Base-by-base conservation (phyloP, 92 coral and sea anemone genomes). In the Epizoanthus illoricatus region DNA sequence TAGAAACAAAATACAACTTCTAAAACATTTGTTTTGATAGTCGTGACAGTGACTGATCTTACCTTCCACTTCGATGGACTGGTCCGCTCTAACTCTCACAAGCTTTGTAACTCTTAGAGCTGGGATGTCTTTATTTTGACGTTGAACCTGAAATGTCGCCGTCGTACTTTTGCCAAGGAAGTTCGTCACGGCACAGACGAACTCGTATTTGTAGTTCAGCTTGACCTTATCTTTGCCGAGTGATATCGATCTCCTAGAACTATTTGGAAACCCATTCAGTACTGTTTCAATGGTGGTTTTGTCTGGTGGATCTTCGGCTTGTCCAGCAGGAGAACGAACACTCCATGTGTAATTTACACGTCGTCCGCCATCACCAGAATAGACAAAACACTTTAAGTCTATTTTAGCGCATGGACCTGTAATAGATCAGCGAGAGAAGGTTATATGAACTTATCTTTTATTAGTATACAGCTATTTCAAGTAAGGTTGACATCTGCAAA, bases 361-460 rank as follows among this genome's bases (percentile, higher is more conserved):
- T 1, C 75, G 75, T 9, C 75, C 56, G 20, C 75, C 75, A 71
- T 71, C 75, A 17, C 75, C 75, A 71, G 20, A 71, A 43, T 17
- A 3, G 8, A 71, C 58, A 9, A 0, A 18, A 56, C 58, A 43
- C 45, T 18, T 4, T 24, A 71, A 71, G 16, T 15, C 9, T 71
- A 71, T 71, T 41, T 71, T 56, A 43, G 75, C 75, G 13, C 75
- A 71, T 19, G 75, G 75, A 17, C 75, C 75, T 71, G 57, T 10
- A 68, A 40, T 52, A 11, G 56, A 52, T 52, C 56, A 52, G 10
- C 12, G 15, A 52, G 56, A 52, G 11, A 52, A 52, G 3, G 2
- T 52, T 52, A 9, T 52, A 52, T 9, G 12, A 13, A 52, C 0
- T 9, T 7, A 2, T 45, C 6, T 45, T 45, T 45, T 7, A 45